Conservation (phyloP, 64 coral and sea anemone species). For the Pachyseris speciosa region DNA sequence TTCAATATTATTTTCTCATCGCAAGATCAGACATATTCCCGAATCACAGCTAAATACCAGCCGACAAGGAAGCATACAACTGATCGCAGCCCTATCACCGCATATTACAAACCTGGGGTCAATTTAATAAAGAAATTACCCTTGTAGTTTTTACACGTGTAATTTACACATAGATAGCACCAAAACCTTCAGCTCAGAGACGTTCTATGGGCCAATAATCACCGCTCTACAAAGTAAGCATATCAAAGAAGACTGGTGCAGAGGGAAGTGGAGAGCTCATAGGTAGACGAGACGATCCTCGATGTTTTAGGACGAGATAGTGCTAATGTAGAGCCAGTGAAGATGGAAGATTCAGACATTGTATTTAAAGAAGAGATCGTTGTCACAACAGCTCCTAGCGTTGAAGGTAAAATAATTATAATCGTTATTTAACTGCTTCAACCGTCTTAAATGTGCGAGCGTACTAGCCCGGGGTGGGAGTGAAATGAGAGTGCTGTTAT, state of each 20-base stretch:
- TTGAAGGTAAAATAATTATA: constrained; percentile 15
- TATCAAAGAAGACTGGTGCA: neutral
- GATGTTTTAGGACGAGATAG: neutral
- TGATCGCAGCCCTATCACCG: too few relatives aligned
- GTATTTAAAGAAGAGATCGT: neutral
- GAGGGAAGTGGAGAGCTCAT: neutral
- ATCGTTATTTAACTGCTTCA: neutral
- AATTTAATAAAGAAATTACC: too few relatives aligned
- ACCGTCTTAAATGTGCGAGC: neutral
- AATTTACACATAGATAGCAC: neutral
- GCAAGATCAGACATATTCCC: too few relatives aligned
- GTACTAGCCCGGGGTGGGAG: neutral
- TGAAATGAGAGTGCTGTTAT: neutral
- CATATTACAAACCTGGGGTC: too few relatives aligned
- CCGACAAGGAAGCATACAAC: too few relatives aligned
- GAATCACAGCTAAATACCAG: too few relatives aligned
- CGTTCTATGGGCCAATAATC: neutral
- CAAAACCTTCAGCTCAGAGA: neutral
- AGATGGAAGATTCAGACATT: constrained; percentile 28
- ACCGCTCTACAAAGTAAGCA: neutral
- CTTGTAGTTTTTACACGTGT: too few relatives aligned
- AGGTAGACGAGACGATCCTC: neutral
- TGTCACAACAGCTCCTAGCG: neutral
- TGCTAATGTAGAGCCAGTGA: constrained; percentile 27
- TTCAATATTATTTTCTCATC: too few relatives aligned